These are phyloP conservation scores for Acleris sparsana DNA, from an alignment of 2,888 invertebrate species.

Conservation along the genomic window DNA sequence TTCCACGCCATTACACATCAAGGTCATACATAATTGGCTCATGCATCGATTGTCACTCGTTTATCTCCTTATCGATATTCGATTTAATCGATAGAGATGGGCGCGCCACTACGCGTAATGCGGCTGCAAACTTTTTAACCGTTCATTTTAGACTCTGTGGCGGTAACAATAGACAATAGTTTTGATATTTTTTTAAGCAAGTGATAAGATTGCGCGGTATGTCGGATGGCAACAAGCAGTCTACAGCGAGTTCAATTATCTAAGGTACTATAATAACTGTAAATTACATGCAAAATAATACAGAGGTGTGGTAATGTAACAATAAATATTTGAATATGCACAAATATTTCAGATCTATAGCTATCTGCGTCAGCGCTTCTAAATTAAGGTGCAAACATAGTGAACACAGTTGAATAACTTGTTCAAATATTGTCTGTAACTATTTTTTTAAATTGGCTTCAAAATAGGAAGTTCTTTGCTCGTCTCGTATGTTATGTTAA, in stretches of 20 bases:
- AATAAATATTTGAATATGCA: conserved; percentile 31
- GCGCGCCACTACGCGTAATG: conserved; percentile 20
- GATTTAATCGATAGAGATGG: conserved; percentile 36
- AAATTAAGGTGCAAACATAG: conserved; percentile 4
- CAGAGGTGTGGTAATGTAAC: conserved; percentile 27
- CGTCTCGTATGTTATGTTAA: no score
- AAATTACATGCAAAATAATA: conserved; percentile 2
- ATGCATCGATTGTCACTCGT: conserved; percentile 31
- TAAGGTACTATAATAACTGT: conserved; percentile 38
- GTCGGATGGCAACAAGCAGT: conserved; percentile 64
- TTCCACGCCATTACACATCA: conserved; percentile 21
- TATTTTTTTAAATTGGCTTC: not conserved
- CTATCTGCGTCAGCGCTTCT: conserved; percentile 9
- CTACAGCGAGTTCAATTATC: conserved; percentile 57
- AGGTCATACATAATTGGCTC: conserved; percentile 36
- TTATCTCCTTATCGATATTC: conserved; percentile 27
- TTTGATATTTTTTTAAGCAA: conserved; percentile 40
- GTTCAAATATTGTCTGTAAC: not conserved
- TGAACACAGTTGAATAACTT: not conserved
- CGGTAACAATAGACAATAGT: conserved; percentile 8
- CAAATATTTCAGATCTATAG: conserved; percentile 9
- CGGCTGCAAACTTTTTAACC: conserved; percentile 8
- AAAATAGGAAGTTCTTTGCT: not conserved
- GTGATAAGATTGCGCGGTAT: conserved; percentile 14
- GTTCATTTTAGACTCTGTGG: conserved; percentile 27